Conservation (phyloP, 1,140 invertebrate species). For the Procambarus virginalis region DNA sequence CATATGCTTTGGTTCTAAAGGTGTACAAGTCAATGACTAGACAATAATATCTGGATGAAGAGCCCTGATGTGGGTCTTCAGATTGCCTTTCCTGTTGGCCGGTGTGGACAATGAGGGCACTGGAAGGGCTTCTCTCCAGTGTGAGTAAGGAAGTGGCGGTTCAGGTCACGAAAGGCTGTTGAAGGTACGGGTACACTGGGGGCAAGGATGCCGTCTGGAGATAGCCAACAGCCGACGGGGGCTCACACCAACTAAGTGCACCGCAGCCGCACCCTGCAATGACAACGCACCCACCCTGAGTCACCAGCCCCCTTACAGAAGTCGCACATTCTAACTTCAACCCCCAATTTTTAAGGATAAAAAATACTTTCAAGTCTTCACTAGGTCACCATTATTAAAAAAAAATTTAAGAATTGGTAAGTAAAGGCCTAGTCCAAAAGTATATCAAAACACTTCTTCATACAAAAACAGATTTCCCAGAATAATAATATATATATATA, state of each 20-base stretch:
- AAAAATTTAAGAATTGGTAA: not conserved
- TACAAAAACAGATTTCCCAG: not conserved
- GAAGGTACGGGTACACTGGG: constrained; percentile 63
- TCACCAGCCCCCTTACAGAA: constrained; percentile 36
- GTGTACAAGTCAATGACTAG: constrained; percentile 32
- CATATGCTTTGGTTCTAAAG: constrained; percentile 6
- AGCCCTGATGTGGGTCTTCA: constrained; percentile 66
- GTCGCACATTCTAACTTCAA: not conserved
- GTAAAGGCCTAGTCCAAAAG: not conserved
- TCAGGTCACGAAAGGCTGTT: constrained; percentile 60
- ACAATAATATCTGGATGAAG: constrained; percentile 61
- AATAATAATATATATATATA: not conserved
- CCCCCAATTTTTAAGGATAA: not conserved
- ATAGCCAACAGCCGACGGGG: constrained; percentile 48
- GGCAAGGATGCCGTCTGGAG: constrained; percentile 55
- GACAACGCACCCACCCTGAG: constrained; percentile 64
- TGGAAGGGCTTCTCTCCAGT: constrained; percentile 77
- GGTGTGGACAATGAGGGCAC: constrained; percentile 75
- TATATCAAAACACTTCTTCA: not conserved
- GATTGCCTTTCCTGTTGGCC: constrained; percentile 70
- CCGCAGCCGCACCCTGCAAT: constrained; percentile 56
- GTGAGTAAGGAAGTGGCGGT: constrained; percentile 72
- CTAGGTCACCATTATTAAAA: not conserved
- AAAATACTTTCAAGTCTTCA: not conserved
- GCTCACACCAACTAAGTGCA: constrained; percentile 50